Base-by-base conservation (phyloP, 2,113 vertebrate genomes). In the Hassar affinis region DNA sequence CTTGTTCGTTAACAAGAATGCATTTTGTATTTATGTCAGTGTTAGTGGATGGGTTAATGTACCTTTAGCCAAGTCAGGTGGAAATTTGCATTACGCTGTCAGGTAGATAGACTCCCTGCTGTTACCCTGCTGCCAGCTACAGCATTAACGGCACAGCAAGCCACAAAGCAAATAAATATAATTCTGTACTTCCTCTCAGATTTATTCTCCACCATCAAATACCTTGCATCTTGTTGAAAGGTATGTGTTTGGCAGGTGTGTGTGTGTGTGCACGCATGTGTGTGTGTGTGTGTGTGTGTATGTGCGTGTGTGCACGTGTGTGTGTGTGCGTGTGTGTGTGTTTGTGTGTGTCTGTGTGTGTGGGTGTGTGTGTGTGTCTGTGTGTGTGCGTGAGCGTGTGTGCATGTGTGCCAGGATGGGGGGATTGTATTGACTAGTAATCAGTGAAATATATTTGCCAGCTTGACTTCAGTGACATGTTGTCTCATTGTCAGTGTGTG, bases 401-500 rank as follows among this genome's bases (percentile, higher is more conserved):
- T 78, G 38, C 33, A 74, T 64, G 56, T 82, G 86, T 90, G 74
- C 38, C 61, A 33, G 75, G 45, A 8, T 33, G 6, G 20, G 54
- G 54, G 54, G 18, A 22, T 18, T 45, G 68, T 57, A 80, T 64
- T 76, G 38, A 45, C 8, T 80, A 69, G 71, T 83, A 64, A 76
- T 25, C 22, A 59, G 71, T 61, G 45, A 45, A 80, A 57, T 80
- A 69, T 86, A 83, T 90, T 69, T 82, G 79, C 77, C 68, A 87
- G 71, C 61, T 83, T 51, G 38, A 86, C 80, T 69, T 84, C 68
- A 87, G 85, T 74, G 54, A 86, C 62, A 33, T 80, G 33, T 22
- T 62, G 15, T 62, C 38, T 80, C 17, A 25, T 8, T 49, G 8
- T 51, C 6, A 38, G 20, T 71, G 68, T 45, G 35, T 15, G 11